These are phyloP conservation scores for Coptotermes formosanus DNA, from an alignment of 1,140 invertebrate species.

Conservation along the genomic window DNA sequence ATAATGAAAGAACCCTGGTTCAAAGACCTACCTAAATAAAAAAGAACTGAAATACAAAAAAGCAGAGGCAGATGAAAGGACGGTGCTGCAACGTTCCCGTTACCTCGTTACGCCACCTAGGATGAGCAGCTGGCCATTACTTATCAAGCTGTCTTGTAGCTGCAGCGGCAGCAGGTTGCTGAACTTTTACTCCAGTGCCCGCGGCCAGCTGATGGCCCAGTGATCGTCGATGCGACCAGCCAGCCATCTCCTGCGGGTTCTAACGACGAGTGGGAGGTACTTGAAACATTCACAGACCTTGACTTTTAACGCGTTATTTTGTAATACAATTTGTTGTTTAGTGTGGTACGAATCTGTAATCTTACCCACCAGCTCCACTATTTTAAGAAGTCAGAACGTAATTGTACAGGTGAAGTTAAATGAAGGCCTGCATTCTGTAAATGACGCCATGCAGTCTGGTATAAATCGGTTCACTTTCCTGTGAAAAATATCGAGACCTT, in stretches of 20 bases:
- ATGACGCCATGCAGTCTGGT: too few relatives aligned
- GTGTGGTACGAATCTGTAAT: background rate
- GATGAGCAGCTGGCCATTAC: slow-evolving; percentile 8
- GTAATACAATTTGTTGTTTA: background rate
- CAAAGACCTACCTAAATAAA: slow-evolving; percentile 2
- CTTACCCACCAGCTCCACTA: background rate
- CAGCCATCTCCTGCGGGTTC: background rate
- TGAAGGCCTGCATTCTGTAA: too few relatives aligned
- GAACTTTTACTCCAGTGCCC: background rate
- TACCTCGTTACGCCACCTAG: background rate
- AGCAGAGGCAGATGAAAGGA: background rate
- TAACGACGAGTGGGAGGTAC: background rate
- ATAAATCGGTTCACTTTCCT: too few relatives aligned
- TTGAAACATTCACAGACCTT: background rate
- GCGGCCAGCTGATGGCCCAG: background rate
- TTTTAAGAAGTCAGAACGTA: too few relatives aligned
- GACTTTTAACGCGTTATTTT: background rate
- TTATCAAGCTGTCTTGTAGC: background rate
- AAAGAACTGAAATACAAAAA: background rate
- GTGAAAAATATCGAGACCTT: too few relatives aligned
- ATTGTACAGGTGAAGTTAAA: too few relatives aligned
- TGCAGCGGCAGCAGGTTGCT: background rate
- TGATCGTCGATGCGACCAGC: background rate
- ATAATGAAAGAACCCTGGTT: slow-evolving; percentile 7
- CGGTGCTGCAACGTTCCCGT: background rate